phyloP scores from a whole-genome alignment of 2,113 vertebrate genomes.

The Bettongia penicillata region DNA sequence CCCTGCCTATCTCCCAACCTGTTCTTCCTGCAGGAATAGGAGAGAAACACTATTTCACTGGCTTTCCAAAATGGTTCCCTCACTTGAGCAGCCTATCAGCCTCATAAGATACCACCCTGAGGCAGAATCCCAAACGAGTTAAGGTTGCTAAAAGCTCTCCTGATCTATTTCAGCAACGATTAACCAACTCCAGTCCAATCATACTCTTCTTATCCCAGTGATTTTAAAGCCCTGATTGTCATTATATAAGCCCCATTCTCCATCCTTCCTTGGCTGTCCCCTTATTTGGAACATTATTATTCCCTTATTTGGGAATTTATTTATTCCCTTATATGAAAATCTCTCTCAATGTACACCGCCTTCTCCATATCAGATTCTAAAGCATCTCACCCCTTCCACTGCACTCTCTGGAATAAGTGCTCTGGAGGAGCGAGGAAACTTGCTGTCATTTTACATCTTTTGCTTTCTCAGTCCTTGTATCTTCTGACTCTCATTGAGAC shows the following conservation, averaged over 20 bases:
- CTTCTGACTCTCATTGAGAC: neutral
- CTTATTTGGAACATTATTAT: too few relatives aligned
- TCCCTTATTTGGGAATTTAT: too few relatives aligned
- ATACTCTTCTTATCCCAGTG: neutral
- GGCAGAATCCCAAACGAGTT: neutral
- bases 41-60: neutral
- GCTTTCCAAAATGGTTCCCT: neutral
- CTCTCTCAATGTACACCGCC: neutral
- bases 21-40: neutral
- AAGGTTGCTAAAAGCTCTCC: neutral
- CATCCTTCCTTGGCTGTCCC: neutral
- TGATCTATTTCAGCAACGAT: neutral
- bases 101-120: neutral
- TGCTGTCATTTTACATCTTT: neutral
- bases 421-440: neutral
- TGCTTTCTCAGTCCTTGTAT: neutral
- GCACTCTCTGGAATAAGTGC: neutral
- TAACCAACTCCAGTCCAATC: neutral
- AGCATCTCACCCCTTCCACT: neutral
- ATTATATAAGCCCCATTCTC: neutral
- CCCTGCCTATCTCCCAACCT: neutral
- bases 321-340: too few relatives aligned
- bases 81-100: neutral
- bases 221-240: neutral
- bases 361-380: neutral